Base-by-base conservation (phyloP, 2,113 vertebrate species). In the Neolamprologus caudopunctatus region DNA sequence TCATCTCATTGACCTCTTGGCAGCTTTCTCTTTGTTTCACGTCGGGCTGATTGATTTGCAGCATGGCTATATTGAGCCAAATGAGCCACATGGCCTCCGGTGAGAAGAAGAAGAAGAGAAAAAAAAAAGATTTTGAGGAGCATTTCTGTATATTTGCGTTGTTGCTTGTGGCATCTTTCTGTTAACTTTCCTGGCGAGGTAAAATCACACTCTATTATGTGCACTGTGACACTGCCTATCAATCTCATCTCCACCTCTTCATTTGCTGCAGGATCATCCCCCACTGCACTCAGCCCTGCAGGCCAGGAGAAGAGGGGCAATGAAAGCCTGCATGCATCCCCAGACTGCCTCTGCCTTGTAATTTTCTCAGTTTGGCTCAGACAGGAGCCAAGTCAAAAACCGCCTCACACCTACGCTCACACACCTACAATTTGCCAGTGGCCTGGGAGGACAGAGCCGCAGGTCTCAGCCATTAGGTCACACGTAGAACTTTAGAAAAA, bases 401-500 rank as follows among this genome's bases (percentile, higher is more conserved):
- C 84, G 13, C 50, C 86, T 87, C 45, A 84, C 85, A 83, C 82
- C 82, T 78, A 82, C 81, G 55, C 87, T 73, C 91, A 90, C 89
- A 95, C 93, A 93, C 92, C 93, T 93, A 91, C 93, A 94, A 92
- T 93, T 94, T 94, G 45, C 89, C 82, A 37, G 47, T 9, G 54
- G 84, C 85, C 89, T 94, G 91, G 91, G 90, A 93, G 83, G 88
- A 89, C 86, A 91, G 57, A 73, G 86, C 83, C 37, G 9, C 89
- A 89, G 87, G 85, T 88, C 85, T 89, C 86, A 73, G 28, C 66
- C 61, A 83, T 90, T 71, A 87, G 75, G 73, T 91, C 87, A 71
- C 79, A 80, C 66, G 19, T 3, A 24, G 61, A 53, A 54, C 14
- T 40, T 63, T 26, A 45, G 13, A 53, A 84, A 57, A 42, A 78